These are phyloP conservation scores for Cyanoderma ruficeps DNA, from an alignment of 2,113 vertebrate genomes.

Conservation along the genomic window DNA sequence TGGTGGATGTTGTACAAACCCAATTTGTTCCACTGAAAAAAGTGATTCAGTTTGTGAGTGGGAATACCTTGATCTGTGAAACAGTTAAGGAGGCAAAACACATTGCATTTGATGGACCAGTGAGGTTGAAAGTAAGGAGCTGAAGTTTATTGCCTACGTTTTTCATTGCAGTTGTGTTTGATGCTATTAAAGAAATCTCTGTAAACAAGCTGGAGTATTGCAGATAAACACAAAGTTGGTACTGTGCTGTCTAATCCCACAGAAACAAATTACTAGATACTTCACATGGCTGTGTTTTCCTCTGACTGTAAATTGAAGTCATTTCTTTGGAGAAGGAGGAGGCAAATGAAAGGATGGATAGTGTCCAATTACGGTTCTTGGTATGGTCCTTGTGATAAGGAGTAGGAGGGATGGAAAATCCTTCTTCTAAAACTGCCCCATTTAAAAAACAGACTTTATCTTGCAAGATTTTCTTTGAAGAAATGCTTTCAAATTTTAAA, in stretches of 20 bases:
- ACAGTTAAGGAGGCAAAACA: constrained; percentile 85
- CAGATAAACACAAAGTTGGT: background rate
- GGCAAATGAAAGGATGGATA: background rate
- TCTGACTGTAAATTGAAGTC: background rate
- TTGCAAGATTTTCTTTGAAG: background rate
- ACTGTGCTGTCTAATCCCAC: background rate
- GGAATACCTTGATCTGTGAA: constrained; percentile 90
- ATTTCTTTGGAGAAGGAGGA: background rate
- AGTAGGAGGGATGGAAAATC: background rate
- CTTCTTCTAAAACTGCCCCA: background rate
- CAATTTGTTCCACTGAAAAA: constrained; percentile 78
- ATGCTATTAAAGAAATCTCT: background rate
- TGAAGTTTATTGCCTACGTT: background rate
- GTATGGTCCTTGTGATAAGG: background rate
- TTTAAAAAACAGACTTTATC: background rate
- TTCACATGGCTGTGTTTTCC: background rate
- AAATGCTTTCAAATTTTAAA: background rate
- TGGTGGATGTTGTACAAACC: constrained; percentile 88
- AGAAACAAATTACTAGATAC: background rate
- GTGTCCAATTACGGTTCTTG: background rate
- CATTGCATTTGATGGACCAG: constrained; percentile 82
- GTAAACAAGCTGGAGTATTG: background rate
- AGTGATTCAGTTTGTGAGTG: constrained; percentile 93
- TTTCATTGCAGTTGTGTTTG: background rate
- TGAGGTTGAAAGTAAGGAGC: constrained; percentile 84